phyloP scores from a whole-genome alignment of 2,888 invertebrate genomes.

The Dasysyrphus albostriatus region DNA sequence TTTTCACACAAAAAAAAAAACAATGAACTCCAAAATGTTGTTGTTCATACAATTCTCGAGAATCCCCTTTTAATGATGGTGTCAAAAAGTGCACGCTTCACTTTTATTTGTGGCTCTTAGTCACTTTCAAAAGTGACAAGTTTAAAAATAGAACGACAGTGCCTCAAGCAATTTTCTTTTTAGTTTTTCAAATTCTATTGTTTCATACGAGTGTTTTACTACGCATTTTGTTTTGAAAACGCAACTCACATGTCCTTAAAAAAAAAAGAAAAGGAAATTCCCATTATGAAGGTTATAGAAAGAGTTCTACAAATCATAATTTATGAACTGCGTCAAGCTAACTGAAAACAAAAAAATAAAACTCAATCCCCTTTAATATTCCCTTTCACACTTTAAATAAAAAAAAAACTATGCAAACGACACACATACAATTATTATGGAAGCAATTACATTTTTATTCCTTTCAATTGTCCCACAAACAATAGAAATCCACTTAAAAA shows the following conservation, averaged over 20 bases:
- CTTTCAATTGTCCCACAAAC: constrained; percentile 58
- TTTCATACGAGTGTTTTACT: background rate
- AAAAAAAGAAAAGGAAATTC: background rate
- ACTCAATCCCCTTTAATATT: constrained; percentile 5
- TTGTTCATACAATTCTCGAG: background rate
- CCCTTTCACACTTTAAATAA: constrained; percentile 22
- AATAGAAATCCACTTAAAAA: constrained; percentile 55
- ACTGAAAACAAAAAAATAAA: background rate
- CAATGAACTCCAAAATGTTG: background rate
- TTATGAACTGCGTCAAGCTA: background rate
- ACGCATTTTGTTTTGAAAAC: background rate
- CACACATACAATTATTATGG: constrained; percentile 19
- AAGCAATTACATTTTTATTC: constrained; percentile 57
- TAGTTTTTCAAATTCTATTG: constrained; percentile 2
- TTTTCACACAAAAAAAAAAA: too few relatives aligned
- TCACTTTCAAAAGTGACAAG: constrained; percentile 12
- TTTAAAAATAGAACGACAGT: background rate
- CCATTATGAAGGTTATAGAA: constrained; percentile 14
- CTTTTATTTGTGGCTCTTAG: background rate
- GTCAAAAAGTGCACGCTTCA: background rate
- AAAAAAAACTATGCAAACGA: background rate
- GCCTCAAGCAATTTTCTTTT: background rate
- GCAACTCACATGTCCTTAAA: background rate
- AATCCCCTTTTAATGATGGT: background rate
- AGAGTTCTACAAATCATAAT: background rate